phyloP scores from a whole-genome alignment of 2,113 vertebrate genomes.

The Menidia beryllina region DNA sequence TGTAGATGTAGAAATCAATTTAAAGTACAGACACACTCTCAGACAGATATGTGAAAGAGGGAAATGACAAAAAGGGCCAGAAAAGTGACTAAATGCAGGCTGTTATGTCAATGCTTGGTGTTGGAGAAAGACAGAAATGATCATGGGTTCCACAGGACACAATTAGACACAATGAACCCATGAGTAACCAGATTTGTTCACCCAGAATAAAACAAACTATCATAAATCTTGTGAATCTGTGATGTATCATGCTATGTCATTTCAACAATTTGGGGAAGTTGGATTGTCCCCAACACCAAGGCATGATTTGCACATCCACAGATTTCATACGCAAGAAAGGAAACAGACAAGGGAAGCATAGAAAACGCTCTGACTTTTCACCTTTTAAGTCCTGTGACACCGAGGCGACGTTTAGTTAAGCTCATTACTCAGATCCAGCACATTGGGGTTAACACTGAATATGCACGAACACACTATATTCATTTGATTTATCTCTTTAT shows the following conservation, averaged over 20 bases:
- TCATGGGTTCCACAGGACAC: background rate
- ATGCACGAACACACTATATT: background rate
- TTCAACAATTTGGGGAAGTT: background rate
- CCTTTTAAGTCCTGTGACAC: slow-evolving; percentile 11
- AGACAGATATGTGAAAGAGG: background rate
- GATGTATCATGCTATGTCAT: background rate
- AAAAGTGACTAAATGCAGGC: too few relatives aligned
- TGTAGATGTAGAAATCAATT: background rate
- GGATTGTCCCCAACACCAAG: background rate
- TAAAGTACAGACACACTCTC: background rate
- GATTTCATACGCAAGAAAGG: background rate
- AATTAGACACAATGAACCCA: background rate
- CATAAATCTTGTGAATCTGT: too few relatives aligned
- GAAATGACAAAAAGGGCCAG: background rate
- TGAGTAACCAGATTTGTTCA: too few relatives aligned
- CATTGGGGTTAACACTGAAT: background rate
- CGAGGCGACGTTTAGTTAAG: background rate
- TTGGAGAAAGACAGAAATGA: too few relatives aligned
- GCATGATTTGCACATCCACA: background rate
- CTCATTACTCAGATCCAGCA: slow-evolving; percentile 31
- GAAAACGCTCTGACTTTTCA: background rate
- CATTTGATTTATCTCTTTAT: too few relatives aligned
- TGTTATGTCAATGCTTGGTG: too few relatives aligned
- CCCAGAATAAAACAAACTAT: too few relatives aligned
- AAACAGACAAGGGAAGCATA: background rate